A percentile compares a stretch with the other conserved stretches of the same genome.
These are phyloP conservation scores for Proterorhinus semilunaris DNA, from an alignment of 2,113 vertebrate genomes.

Conservation along the genomic window DNA sequence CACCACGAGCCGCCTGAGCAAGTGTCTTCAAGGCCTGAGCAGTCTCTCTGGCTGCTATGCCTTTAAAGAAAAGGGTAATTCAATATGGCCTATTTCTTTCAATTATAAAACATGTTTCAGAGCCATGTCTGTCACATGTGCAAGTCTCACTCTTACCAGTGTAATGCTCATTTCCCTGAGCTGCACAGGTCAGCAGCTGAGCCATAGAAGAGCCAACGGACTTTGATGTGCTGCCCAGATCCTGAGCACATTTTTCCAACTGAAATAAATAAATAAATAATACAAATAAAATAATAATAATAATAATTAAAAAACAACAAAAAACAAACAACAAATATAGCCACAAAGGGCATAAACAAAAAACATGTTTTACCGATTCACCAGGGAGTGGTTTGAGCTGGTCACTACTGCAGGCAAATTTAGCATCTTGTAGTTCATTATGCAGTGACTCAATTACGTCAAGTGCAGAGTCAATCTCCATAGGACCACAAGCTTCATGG, in stretches of 20 bases:
- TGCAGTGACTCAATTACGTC: slow-evolving; percentile 90
- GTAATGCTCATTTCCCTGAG: slow-evolving; percentile 97
- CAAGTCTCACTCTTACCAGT: slow-evolving; percentile 80
- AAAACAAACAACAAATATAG: neutral
- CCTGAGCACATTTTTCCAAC: slow-evolving; percentile 97
- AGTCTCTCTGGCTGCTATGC: slow-evolving; percentile 94
- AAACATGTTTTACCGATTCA: slow-evolving; percentile 81
- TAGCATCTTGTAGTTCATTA: slow-evolving; percentile 93
- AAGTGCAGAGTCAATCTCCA: slow-evolving; percentile 97
- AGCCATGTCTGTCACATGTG: neutral
- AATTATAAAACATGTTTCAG: neutral
- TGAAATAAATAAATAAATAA: slow-evolving; percentile 38
- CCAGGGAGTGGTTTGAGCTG: slow-evolving; percentile 94
- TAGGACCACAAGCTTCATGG: slow-evolving; percentile 95
- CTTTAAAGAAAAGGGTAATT: slow-evolving; percentile 60
- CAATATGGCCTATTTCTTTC: neutral
- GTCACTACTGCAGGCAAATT: slow-evolving; percentile 84
- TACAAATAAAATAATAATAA: neutral
- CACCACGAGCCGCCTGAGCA: slow-evolving; percentile 92
- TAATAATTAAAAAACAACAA: too few relatives aligned
- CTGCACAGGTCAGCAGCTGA: slow-evolving; percentile 94
- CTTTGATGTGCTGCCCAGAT: slow-evolving; percentile 96
- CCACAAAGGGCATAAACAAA: neutral
- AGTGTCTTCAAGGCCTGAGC: slow-evolving; percentile 92
- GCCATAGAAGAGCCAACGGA: slow-evolving; percentile 98